Evolutionary conservation across 2,797 vertebrate genomes (phyloP), one percentile per base, ranked within the genome.

Genomic region (Sebastiscus albofasciatus): DNA sequence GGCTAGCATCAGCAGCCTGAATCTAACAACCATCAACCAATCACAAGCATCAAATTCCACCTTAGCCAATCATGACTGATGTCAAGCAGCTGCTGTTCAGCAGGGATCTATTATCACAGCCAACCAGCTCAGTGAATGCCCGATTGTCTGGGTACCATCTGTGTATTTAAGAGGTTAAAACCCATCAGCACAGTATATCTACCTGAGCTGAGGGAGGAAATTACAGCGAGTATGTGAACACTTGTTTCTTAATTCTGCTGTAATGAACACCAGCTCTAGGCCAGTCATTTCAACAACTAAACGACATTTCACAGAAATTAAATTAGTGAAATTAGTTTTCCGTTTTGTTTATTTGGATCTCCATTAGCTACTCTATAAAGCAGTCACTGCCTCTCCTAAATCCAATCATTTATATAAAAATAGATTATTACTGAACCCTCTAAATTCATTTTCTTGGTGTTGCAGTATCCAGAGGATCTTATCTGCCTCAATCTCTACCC

Each of bases 11-110:
- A 84, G 77, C 84, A 85, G 89, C 75, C 79, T 86, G 90, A 82
- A 87, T 93, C 82, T 80, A 92, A 90, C 90, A 78, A 60, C 90
- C 88, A 86, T 93, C 94, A 90, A 87, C 95, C 95, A 96, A 95
- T 96, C 88, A 75, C 78, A 24, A 56, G 73, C 87, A 71, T 83
- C 76, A 80, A 80, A 79, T 87, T 67, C 77, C 75, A 89, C 86
- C 82, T 85, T 55, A 87, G 82, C 94, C 94, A 95, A 95, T 95
- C 84, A 24, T 56, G 64, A 66, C 75, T 60, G 77, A 72, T 72
- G 80, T 89, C 88, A 75, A 80, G 82, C 88, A 78, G 90, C 85
- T 82, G 91, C 76, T 71, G 67, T 78, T 85, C 67, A 81, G 81
- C 56, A 8, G 75, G 73, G 80, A 79, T 73, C 65, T 75, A 64